Conservation (phyloP, 2,113 vertebrate species). For the Pseudopodoces humilis region DNA sequence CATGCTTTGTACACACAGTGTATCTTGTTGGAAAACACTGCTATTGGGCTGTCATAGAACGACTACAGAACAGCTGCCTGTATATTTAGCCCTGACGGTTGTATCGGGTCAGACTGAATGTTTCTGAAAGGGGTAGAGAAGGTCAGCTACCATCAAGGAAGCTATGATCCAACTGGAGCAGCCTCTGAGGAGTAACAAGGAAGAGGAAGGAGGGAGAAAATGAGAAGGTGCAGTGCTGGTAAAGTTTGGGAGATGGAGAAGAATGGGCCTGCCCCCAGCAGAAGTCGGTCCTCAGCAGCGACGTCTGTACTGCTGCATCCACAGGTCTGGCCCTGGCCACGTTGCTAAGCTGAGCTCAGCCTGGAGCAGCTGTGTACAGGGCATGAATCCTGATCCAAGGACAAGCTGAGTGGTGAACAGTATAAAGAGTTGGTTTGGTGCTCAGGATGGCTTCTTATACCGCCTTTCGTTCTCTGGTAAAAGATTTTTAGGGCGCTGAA, state of each 20-base stretch:
- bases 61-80: background rate
- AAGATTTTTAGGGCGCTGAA: background rate
- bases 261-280: background rate
- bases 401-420: background rate
- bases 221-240: background rate
- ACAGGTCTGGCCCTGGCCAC: background rate
- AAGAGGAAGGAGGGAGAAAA: background rate
- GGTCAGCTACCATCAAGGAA: background rate
- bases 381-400: background rate
- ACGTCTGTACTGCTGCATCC: accelerated
- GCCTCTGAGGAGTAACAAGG: background rate
- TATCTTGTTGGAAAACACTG: background rate
- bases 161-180: background rate
- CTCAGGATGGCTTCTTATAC: background rate
- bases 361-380: background rate
- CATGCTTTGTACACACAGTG: background rate
- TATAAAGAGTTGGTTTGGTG: background rate
- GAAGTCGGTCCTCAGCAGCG: background rate
- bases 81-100: background rate
- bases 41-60: background rate
- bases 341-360: background rate
- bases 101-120: background rate
- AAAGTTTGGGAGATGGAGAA: background rate
- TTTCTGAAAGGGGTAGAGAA: background rate
- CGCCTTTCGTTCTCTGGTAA: background rate